Percentiles rank a stretch among this genome's conserved stretches.
Evolutionary conservation across 2,888 invertebrate species (phyloP).

Genomic region (Sepioteuthis lessoniana): DNA sequence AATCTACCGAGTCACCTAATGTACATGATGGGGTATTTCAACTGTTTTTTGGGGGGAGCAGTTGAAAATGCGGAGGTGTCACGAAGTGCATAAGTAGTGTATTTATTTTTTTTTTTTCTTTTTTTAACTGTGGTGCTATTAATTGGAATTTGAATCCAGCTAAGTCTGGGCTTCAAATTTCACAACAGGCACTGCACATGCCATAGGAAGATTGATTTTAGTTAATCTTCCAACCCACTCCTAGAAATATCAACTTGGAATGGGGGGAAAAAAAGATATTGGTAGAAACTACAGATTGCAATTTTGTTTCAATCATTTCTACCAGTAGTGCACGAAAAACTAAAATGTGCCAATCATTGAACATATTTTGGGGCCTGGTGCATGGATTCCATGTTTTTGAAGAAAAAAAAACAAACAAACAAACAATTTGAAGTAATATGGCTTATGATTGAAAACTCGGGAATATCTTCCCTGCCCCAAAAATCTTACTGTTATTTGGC

Average conservation of each 20-base stretch:
- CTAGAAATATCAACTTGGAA: not conserved
- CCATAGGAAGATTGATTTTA: not conserved
- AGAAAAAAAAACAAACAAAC: not conserved
- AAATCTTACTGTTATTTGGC: not conserved
- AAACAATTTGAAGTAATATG: not conserved
- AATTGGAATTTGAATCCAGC: not conserved
- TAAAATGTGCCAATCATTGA: not conserved
- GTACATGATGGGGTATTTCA: not conserved
- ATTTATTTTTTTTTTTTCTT: not conserved
- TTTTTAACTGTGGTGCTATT: not conserved
- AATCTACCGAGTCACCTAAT: no score
- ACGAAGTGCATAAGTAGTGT: no score
- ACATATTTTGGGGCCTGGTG: not conserved
- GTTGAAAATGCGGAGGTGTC: not conserved
- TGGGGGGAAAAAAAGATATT: not conserved
- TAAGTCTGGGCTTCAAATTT: not conserved
- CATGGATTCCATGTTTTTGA: not conserved
- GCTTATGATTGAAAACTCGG: not conserved
- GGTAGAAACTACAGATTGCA: not conserved
- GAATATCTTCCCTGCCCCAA: not conserved
- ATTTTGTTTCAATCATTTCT: not conserved
- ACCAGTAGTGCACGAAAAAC: not conserved
- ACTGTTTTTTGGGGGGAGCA: not conserved
- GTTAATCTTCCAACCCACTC: not conserved
- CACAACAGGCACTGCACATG: not conserved